Evolutionary conservation across 1,140 invertebrate genomes (phyloP).

Genomic region (Scaptodrosophila lebanonensis): DNA sequence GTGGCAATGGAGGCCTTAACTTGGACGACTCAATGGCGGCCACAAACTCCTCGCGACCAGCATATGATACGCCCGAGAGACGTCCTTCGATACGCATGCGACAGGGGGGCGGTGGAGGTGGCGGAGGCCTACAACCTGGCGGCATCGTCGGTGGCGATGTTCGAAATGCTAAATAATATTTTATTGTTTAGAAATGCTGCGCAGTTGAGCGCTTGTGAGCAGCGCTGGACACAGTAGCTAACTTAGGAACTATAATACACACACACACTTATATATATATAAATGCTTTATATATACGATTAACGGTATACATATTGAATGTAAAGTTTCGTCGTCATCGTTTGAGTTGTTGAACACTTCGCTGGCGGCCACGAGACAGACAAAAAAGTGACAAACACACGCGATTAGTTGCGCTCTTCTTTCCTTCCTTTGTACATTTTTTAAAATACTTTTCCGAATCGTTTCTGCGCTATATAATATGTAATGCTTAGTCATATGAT

Average conservation of each 20-base stretch:
- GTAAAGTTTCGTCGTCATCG: constrained; percentile 33
- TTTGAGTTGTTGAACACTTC: too few species aligned
- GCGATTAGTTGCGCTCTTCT: constrained; percentile 40
- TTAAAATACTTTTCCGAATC: constrained; percentile 25
- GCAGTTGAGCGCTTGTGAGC: background rate
- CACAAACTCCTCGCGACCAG: constrained; percentile 77
- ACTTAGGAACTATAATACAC: constrained; percentile 17
- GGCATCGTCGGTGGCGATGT: constrained; percentile 63
- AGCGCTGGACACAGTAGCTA: constrained; percentile 28
- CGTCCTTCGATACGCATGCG: constrained; percentile 79
- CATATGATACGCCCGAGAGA: constrained; percentile 78
- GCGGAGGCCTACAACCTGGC: constrained; percentile 43
- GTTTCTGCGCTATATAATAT: too few species aligned
- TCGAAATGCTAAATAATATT: constrained; percentile 77
- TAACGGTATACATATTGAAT: constrained; percentile 49
- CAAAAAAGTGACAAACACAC: constrained; percentile 47
- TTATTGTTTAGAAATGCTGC: constrained; percentile 70
- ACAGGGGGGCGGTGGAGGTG: constrained; percentile 50
- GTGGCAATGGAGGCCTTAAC: constrained; percentile 63
- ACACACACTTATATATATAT: constrained; percentile 10
- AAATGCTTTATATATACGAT: background rate
- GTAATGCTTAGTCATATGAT: too few species aligned
- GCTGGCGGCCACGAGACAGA: constrained; percentile 46
- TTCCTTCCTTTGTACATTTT: constrained; percentile 54
- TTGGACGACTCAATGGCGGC: constrained; percentile 77